Base-by-base conservation (phyloP, 2,888 invertebrate species). In the Mechanitis messenoides region DNA sequence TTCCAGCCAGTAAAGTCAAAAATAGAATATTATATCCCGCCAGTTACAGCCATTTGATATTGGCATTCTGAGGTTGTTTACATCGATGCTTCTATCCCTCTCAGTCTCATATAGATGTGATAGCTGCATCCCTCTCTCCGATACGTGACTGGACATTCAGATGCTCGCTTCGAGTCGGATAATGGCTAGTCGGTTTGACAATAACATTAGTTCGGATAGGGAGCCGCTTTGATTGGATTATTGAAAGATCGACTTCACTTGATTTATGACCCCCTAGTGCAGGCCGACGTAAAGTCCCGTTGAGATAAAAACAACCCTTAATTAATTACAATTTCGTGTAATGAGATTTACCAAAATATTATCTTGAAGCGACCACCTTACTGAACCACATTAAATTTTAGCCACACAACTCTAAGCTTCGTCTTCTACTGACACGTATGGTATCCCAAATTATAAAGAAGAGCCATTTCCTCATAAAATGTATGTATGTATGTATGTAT, bases 141-240 rank as follows among this genome's bases (percentile, higher is more conserved):
- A 74, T 81, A 85, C 87, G 85, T 87, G 86, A 82, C 86, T 78
- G 81, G 81, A 81, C 87, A 85, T 87, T 81, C 78, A 77, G 81
- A 84, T 83, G 78, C 75, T 80, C 77, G 78, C 77, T 79, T 75
- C 74, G 73, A 76, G 76, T 67, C 77, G 78, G 79, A 80, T 85
- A 85, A 85, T 85, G 78, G 85, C 79, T 77, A 74, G 79, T 78
- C 79, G 81, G 81, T 82, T 84, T 83, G 86, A 86, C 86, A 85
- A 86, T 85, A 86, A 85, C 85, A 85, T 85, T 85, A 85, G 84
- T 84, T 80, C 75, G 78, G 77, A 79, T 80, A 77, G 79, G 75
- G 80, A 79, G 75, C 77, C 76, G 78, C 80, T 84, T 82, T 86
- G 86, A 86, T 86, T 85, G 84, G 85, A 83, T 85, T 86, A 86